These are phyloP conservation scores for Atractosteus spatula DNA, from an alignment of 2,113 vertebrate genomes.

Conservation along the genomic window DNA sequence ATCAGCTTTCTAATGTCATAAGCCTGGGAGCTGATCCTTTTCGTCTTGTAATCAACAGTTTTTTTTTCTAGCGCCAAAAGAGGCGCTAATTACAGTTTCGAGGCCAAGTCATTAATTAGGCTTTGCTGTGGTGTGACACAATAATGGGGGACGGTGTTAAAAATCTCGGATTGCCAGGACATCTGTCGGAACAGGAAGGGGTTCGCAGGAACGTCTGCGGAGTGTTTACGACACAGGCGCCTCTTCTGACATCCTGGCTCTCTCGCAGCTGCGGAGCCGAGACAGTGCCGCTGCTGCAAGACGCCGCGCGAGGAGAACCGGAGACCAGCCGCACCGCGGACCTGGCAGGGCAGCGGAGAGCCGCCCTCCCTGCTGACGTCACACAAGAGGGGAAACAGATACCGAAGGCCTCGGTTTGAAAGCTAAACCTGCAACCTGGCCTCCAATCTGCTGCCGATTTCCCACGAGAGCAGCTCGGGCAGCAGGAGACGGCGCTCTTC, in stretches of 20 bases:
- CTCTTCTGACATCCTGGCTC: too few relatives aligned
- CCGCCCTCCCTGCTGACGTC: background rate
- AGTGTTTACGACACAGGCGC: background rate
- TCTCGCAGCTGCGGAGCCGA: too few relatives aligned
- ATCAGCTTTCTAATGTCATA: background rate
- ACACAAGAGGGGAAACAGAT: background rate
- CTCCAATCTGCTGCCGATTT: constrained; percentile 8
- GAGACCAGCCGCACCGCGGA: background rate
- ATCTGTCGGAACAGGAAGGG: background rate
- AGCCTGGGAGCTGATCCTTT: background rate
- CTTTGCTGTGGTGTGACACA: too few relatives aligned
- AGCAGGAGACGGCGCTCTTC: background rate
- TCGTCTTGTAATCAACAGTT: background rate
- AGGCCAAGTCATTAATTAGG: too few relatives aligned
- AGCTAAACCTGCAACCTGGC: background rate
- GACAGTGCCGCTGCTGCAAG: too few relatives aligned
- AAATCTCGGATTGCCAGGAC: background rate
- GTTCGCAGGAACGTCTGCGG: background rate
- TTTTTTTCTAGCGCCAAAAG: background rate
- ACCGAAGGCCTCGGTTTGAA: background rate
- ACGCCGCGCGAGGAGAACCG: too few relatives aligned
- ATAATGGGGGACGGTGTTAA: background rate
- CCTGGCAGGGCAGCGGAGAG: background rate
- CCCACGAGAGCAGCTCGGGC: constrained; percentile 15
- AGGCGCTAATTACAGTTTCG: constrained; percentile 6